Conservation (phyloP, 2,888 invertebrate genomes). For the Pachliopta kotzebuea region DNA sequence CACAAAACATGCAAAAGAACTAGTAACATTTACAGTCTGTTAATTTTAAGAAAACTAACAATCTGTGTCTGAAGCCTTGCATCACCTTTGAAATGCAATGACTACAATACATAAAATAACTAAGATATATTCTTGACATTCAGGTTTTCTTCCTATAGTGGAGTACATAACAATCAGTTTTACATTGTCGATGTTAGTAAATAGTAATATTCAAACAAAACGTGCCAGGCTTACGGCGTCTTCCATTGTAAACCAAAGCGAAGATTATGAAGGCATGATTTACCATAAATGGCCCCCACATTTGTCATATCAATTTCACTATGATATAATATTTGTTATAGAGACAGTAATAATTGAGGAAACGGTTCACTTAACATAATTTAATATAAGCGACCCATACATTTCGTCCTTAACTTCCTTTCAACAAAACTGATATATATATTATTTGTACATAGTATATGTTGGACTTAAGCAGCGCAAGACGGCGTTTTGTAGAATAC, state of each 20-base stretch:
- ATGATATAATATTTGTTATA: not conserved
- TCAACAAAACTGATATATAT: too few species aligned
- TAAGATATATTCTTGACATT: not conserved
- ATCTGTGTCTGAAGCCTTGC: not conserved
- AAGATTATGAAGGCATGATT: not conserved
- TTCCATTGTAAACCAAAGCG: not conserved
- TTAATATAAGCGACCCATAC: too few species aligned
- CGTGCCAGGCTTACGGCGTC: not conserved
- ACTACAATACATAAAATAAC: not conserved
- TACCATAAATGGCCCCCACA: not conserved
- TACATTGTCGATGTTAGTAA: conserved; percentile 1
- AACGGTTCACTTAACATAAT: not conserved
- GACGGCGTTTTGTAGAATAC: too few species aligned
- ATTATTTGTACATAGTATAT: too few species aligned
- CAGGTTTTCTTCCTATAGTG: not conserved
- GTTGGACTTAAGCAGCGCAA: too few species aligned
- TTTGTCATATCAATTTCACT: not conserved
- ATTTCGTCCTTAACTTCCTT: too few species aligned
- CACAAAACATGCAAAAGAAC: not conserved
- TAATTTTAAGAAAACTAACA: not conserved
- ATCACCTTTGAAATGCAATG: not conserved
- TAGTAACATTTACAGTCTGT: not conserved
- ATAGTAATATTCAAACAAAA: not conserved
- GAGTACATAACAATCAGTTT: not conserved
- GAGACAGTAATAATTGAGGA: not conserved